Percentiles rank a stretch among this genome's conserved stretches.
Evolutionary conservation across 2,797 vertebrate genomes (phyloP).

Genomic region (Enteromius thamalakanensis): DNA sequence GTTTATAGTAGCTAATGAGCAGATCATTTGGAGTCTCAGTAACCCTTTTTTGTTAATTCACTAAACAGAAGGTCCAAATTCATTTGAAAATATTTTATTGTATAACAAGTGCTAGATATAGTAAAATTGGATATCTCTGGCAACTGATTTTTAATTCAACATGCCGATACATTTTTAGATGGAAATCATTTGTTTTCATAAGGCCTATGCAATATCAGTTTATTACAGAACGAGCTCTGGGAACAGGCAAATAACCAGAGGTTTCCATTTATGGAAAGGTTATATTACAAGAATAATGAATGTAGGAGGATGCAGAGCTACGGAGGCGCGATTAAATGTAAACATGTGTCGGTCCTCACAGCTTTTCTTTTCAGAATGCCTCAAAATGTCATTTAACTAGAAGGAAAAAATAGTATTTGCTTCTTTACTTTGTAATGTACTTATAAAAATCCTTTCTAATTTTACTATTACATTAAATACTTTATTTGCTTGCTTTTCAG

Average conservation of each 20-base stretch:
- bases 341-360: slow-evolving; percentile 9
- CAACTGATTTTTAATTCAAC: slow-evolving; percentile 4
- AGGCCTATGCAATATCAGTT: slow-evolving; percentile 1
- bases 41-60: background rate
- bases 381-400: slow-evolving; percentile 31
- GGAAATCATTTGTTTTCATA: slow-evolving; percentile 21
- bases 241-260: slow-evolving; percentile 7
- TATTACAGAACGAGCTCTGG: background rate
- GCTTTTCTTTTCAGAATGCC: slow-evolving; percentile 11
- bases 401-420: background rate
- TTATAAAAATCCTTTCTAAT: background rate
- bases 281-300: slow-evolving; percentile 42
- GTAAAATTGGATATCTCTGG: background rate
- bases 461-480: background rate
- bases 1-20: background rate
- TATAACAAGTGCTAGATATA: background rate
- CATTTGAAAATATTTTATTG: background rate
- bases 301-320: slow-evolving; percentile 14
- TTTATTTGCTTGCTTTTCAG: background rate
- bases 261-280: slow-evolving; percentile 24
- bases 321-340: slow-evolving; percentile 16
- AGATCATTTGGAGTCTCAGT: background rate
- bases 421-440: background rate
- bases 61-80: background rate
- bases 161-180: slow-evolving; percentile 3